Conservation (phyloP, 2,888 invertebrate genomes). For the Zhengitettix transpicula region DNA sequence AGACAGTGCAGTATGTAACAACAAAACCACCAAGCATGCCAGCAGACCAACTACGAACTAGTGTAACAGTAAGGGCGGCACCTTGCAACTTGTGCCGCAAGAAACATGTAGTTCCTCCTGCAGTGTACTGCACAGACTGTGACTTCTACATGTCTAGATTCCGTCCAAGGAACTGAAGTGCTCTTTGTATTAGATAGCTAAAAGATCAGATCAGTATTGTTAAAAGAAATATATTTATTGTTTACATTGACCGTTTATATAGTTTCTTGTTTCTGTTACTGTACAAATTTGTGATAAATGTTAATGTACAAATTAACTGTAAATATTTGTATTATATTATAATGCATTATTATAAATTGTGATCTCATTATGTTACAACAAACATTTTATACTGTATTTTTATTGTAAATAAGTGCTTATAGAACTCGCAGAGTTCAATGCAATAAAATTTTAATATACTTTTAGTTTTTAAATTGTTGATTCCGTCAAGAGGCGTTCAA, state of each 20-base stretch:
- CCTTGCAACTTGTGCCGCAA: constrained; percentile 79
- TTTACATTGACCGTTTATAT: background rate
- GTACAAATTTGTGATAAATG: background rate
- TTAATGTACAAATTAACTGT: background rate
- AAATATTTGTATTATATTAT: background rate
- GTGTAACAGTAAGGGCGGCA: constrained; percentile 30
- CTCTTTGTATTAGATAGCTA: background rate
- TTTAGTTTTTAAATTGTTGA: no score
- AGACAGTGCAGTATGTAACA: background rate
- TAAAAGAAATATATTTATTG: background rate
- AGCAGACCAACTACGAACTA: constrained; percentile 25
- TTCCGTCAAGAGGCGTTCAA: no score
- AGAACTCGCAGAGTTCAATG: background rate
- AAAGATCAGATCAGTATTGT: background rate
- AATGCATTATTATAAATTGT: background rate
- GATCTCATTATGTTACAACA: background rate
- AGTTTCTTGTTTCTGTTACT: background rate
- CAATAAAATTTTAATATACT: no score
- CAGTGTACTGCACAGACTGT: constrained; percentile 76
- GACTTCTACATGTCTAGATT: constrained; percentile 83
- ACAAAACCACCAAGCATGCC: background rate
- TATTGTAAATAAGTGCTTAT: background rate
- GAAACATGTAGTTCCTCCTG: constrained; percentile 58
- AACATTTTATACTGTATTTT: background rate
- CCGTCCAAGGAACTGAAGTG: constrained; percentile 40